Evolutionary conservation across 1,140 invertebrate genomes (phyloP), one percentile per base, ranked within the genome.

Genomic region (Cyclina sinensis): DNA sequence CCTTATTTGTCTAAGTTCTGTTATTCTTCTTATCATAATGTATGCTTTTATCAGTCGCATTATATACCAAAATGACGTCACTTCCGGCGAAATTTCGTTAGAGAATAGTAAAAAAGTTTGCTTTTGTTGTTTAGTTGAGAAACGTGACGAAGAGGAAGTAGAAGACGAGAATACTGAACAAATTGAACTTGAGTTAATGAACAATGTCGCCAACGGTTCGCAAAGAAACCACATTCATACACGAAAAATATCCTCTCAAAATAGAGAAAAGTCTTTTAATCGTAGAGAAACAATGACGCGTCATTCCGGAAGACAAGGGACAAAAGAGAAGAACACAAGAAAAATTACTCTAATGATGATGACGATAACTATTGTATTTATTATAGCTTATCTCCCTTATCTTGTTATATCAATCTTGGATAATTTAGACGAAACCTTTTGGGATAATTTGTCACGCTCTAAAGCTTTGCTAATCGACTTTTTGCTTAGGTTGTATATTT

Each of bases 361-460:
- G 30, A 81, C 88, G 0, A 91, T 92, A 30, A 92, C 87, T 3
- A 54, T 89, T n/a, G 88, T 91, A 5, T 92, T 88, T 76, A 83
- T 92, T 21, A 39, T 92, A 0, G 86, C 91, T 43, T 92, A 89
- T 43, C 65, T 92, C 16, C 92, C 92, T 39, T 84, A 86, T 57
- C 62, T 92, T 27, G 65, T 86, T 24, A 84, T 92, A 0, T 89
- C 88, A 43, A 74, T 85, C 16, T 5, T 89, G n/a, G 90, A 91
- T 35, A 35, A 54, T 21, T 37, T 85, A 39, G 89, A 83, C 43
- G 35, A 59, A 30, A 85, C 86, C 4, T 86, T 70, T 57, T 91
- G 78, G 88, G 70, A 37, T 51, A 5, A 30, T 18, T 43, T 32
- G 65, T 43, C 48, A 30, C 14, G 27, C 46, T 57, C 0, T 24